Evolutionary conservation across 1,140 invertebrate genomes (phyloP).

Genomic region (Theocolax elegans): DNA sequence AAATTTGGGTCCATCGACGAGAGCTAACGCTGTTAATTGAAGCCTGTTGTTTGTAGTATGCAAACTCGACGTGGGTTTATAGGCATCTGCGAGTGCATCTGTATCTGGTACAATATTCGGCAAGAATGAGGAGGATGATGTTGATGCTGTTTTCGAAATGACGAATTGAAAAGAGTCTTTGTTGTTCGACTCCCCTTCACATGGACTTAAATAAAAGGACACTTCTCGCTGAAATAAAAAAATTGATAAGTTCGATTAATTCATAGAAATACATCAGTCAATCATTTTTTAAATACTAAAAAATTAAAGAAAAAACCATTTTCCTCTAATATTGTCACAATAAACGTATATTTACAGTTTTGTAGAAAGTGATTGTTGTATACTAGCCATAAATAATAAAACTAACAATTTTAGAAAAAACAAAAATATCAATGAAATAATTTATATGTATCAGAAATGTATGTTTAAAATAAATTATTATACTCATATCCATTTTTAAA

Average conservation of each 20-base stretch:
- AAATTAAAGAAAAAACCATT: no score
- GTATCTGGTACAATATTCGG: conserved; percentile 55
- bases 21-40: conserved; percentile 67
- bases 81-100: conserved; percentile 54
- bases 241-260: no score
- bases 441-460: no score
- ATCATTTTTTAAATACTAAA: neutral
- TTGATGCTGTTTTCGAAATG: conserved; percentile 51
- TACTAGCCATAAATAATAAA: no score
- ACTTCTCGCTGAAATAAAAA: conserved; percentile 57
- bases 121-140: conserved; percentile 53
- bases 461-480: no score
- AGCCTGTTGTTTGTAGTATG: conserved; percentile 49
- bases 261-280: no score
- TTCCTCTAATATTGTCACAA: no score
- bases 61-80: conserved; percentile 44
- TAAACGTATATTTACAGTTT: no score
- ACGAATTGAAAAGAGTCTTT: conserved; percentile 61
- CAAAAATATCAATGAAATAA: no score
- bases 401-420: no score
- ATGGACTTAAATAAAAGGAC: conserved; percentile 59
- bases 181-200: conserved; percentile 60
- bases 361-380: no score
- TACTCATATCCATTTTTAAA: no score
- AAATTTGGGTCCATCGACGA: conserved; percentile 60